Evolutionary conservation across 2,888 invertebrate species (phyloP), one percentile per base, ranked within the genome.

Genomic region (Ligdia adustata): DNA sequence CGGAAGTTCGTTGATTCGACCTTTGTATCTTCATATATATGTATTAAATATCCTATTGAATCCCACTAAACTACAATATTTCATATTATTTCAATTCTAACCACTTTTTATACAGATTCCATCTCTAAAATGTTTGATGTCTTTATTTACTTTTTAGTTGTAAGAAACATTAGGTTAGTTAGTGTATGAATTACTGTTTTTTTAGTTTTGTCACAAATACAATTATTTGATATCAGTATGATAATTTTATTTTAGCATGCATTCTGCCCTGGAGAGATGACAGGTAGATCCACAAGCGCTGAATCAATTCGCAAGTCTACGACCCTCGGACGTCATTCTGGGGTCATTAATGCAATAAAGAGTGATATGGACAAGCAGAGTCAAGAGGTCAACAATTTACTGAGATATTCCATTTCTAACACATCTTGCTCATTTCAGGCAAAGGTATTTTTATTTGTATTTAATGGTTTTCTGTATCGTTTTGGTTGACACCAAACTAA

Each of bases 261-360:
- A 6, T 90, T 90, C 51, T 79, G 84, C 53, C 85, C 88, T 38
- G 82, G 83, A 6, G 89, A 90, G 62, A 79, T 90, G 76, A 86
- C 87, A 4, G 89, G 89, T 0, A 69, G 89, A 37, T 90, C 89
- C 0, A 89, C 89, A 11, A 87, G 76, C 1, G 64, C 87, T 4
- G 80, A 81, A 7, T 47, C 65, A 1, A 59, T 5, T 35, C 43
- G 13, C 34, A 52, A 42, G 7, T 34, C 54, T 6, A 40, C 60
- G 15, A 52, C 62, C 3, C 9, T 60, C 4, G 75, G 78, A 1
- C 70, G 81, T 1, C 78, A 82, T 39, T 84, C 86, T 0, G 51
- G 81, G 9, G 75, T 74, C 6, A 39, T 85, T 7, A 79, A 81
- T 7, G 74, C 56, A 31, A 61, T 87, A 2, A 71, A 78, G 13